Conservation (phyloP, 2,113 vertebrate species). For the Oncorhynchus gorbuscha region DNA sequence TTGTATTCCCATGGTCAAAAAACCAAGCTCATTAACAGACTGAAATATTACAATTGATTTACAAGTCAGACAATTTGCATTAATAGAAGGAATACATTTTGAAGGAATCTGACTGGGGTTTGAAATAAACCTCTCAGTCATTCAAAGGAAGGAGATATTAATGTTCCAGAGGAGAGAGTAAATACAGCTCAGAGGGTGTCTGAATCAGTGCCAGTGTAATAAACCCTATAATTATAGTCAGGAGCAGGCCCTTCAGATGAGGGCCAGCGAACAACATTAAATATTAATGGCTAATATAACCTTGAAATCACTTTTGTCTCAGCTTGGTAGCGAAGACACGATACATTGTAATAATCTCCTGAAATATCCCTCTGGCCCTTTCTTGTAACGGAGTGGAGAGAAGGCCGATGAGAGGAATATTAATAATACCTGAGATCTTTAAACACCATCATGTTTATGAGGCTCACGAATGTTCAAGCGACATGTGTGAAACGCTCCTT, state of each 20-base stretch:
- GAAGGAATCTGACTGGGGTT: background rate
- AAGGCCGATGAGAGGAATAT: conserved; percentile 28
- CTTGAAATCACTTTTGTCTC: conserved; percentile 44
- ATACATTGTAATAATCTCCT: conserved; percentile 43
- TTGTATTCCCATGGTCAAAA: conserved; percentile 34
- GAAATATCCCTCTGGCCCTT: conserved; percentile 37
- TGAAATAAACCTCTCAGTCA: background rate
- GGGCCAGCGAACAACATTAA: conserved; percentile 17
- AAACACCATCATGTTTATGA: background rate
- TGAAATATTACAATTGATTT: conserved; percentile 37
- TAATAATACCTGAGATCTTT: conserved; percentile 28
- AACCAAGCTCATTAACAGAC: conserved; percentile 28
- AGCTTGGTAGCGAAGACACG: conserved; percentile 18
- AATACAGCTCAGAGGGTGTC: conserved; percentile 9
- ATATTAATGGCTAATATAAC: conserved; percentile 30
- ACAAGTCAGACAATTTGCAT: conserved; percentile 7
- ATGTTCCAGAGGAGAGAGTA: too few species aligned
- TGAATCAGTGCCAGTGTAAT: background rate
- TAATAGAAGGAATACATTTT: conserved; percentile 9
- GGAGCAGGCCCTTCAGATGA: conserved; percentile 18
- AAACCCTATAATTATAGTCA: conserved; percentile 8
- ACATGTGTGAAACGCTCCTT: background rate
- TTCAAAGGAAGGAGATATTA: too few species aligned
- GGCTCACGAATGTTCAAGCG: too few species aligned
- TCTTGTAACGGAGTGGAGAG: background rate